Percentiles rank a stretch among this genome's conserved stretches.
These are phyloP conservation scores for Onychorhynchus coronatus DNA, from an alignment of 2,113 vertebrate genomes.

Conservation along the genomic window DNA sequence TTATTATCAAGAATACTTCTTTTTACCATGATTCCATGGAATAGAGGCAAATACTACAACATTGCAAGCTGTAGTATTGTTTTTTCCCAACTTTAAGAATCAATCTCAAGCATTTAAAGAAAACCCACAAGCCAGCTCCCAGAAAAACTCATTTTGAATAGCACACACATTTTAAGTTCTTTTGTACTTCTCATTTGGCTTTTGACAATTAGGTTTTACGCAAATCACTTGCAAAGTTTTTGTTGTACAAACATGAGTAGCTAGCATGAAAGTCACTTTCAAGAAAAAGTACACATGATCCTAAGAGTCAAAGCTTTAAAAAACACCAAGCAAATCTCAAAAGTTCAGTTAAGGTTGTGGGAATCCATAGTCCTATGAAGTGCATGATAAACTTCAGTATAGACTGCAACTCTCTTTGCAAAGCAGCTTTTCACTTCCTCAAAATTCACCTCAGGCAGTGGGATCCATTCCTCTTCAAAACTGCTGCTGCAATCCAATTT, in stretches of 20 bases:
- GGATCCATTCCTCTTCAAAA: background rate
- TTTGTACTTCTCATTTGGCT: background rate
- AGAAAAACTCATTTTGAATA: background rate
- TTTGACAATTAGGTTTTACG: background rate
- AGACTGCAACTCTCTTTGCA: background rate
- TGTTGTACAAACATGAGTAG: background rate
- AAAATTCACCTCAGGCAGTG: background rate
- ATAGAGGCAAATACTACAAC: background rate
- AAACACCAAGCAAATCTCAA: background rate
- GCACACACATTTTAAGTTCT: background rate
- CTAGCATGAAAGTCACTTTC: background rate
- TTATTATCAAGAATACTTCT: background rate
- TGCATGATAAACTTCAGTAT: background rate
- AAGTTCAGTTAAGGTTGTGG: background rate
- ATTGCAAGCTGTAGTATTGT: background rate
- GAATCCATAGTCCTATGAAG: background rate
- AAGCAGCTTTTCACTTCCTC: background rate
- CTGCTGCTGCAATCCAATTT: background rate
- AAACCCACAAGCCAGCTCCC: background rate
- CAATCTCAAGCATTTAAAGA: background rate
- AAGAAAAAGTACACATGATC: background rate
- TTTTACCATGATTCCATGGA: background rate
- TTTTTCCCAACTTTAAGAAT: background rate
- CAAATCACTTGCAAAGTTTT: background rate
- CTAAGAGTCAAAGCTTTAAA: background rate